Conservation (phyloP, 1,140 invertebrate species). For the Drosophila melanica region DNA sequence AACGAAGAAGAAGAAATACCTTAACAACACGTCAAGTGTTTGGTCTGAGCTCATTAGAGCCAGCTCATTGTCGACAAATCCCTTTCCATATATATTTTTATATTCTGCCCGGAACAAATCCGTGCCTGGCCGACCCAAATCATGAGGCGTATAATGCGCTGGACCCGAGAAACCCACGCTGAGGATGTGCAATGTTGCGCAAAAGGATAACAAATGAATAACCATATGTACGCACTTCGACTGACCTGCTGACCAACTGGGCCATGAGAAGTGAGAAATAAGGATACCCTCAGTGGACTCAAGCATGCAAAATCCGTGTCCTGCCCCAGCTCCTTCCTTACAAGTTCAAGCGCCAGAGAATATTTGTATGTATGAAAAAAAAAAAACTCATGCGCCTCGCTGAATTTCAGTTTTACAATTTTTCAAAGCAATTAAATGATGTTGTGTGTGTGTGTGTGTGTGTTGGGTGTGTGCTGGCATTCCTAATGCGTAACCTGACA, state of each 20-base stretch:
- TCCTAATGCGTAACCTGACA: constrained; percentile 72
- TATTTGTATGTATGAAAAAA: not conserved
- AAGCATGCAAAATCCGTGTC: constrained; percentile 72
- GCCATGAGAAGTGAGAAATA: constrained; percentile 52
- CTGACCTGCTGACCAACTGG: constrained; percentile 58
- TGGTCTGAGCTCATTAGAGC: constrained; percentile 36
- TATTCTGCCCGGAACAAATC: constrained; percentile 38
- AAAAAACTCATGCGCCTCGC: constrained; percentile 66
- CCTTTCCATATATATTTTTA: constrained; percentile 6
- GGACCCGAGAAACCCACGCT: constrained; percentile 49
- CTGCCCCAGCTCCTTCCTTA: constrained; percentile 37
- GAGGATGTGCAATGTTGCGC: constrained; percentile 77
- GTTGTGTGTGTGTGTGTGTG: constrained; percentile 19
- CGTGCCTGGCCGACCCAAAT: constrained; percentile 52
- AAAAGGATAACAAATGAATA: constrained; percentile 75
- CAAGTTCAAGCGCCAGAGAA: constrained; percentile 53
- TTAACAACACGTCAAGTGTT: constrained; percentile 20
- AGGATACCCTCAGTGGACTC: constrained; percentile 35
- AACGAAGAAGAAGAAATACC: too few relatives aligned
- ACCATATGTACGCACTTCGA: constrained; percentile 45
- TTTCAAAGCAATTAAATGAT: constrained; percentile 49
- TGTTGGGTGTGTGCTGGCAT: constrained; percentile 47
- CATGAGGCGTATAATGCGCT: constrained; percentile 47
- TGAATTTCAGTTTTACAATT: constrained; percentile 55
- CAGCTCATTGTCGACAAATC: constrained; percentile 30